Percentiles rank a stretch among this genome's conserved stretches.
These are phyloP conservation scores for Fabriciana adippe DNA, from an alignment of 2,888 invertebrate genomes.

Conservation along the genomic window DNA sequence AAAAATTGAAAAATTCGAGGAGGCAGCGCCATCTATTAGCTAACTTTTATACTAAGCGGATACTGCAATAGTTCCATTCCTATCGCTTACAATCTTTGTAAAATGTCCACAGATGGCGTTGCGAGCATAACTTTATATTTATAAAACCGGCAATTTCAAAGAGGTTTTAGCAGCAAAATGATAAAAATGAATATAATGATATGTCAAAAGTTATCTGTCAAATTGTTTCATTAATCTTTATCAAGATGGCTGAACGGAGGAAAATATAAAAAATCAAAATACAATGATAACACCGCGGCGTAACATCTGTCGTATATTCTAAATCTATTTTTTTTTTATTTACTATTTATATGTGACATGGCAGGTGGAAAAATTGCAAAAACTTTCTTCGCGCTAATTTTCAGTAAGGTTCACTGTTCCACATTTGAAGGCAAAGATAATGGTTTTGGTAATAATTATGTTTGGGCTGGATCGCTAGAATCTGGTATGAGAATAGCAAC, in stretches of 20 bases:
- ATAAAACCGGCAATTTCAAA: not conserved
- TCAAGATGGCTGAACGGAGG: constrained; percentile 29
- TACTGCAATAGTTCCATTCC: not conserved
- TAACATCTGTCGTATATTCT: constrained; percentile 30
- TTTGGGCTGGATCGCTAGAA: constrained; percentile 75
- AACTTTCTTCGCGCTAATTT: constrained; percentile 56
- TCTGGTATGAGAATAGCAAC: constrained; percentile 68
- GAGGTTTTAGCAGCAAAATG: constrained; percentile 3
- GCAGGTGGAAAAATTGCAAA: constrained; percentile 58
- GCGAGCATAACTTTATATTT: not conserved
- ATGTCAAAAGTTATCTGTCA: constrained; percentile 6
- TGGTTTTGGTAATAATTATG: constrained; percentile 70
- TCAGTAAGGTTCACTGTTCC: constrained; percentile 58
- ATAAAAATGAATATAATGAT: constrained; percentile 5
- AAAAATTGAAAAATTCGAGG: no score
- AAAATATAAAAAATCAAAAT: constrained; percentile 36
- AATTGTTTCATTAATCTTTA: constrained; percentile 5
- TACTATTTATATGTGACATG: constrained; percentile 51
- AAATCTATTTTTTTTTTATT: constrained; percentile 15
- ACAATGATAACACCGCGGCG: constrained; percentile 54
- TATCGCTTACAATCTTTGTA: not conserved
- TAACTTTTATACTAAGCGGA: not conserved
- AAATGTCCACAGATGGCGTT: constrained; percentile 38
- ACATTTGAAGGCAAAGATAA: constrained; percentile 58
- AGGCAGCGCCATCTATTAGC: constrained; percentile 32